phyloP scores from a whole-genome alignment of 2,797 vertebrate genomes.

The Acanthurus tractus region DNA sequence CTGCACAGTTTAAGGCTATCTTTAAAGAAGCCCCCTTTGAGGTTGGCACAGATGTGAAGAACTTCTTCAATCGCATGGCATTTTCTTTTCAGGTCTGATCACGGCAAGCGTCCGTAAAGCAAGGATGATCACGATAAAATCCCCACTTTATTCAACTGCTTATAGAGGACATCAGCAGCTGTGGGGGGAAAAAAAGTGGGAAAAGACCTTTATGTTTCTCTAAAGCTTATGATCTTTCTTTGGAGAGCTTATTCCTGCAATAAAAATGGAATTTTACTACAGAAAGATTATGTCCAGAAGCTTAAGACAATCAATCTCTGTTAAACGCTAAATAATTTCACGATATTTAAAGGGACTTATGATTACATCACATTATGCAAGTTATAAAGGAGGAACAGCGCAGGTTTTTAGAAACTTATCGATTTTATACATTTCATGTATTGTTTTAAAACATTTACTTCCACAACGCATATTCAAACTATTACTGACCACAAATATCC shows the following conservation, averaged over 20 bases:
- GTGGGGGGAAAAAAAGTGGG: slow-evolving; percentile 15
- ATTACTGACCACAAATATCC: neutral
- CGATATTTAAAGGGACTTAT: slow-evolving; percentile 24
- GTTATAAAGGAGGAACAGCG: slow-evolving; percentile 2
- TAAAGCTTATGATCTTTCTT: slow-evolving; percentile 59
- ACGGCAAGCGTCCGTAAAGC: slow-evolving; percentile 36
- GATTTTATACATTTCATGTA: slow-evolving; percentile 31
- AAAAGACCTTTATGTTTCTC: slow-evolving; percentile 58
- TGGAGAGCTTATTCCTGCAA: slow-evolving; percentile 59
- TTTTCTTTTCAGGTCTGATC: slow-evolving; percentile 63
- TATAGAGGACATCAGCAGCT: slow-evolving; percentile 33
- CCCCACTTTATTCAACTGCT: slow-evolving; percentile 36
- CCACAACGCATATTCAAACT: slow-evolving; percentile 28
- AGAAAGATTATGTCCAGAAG: slow-evolving; percentile 60
- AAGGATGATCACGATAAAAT: slow-evolving; percentile 54
- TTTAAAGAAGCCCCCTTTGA: slow-evolving; percentile 66
- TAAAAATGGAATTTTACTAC: slow-evolving; percentile 61
- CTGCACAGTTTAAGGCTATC: slow-evolving; percentile 68
- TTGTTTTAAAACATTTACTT: slow-evolving; percentile 26
- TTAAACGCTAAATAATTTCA: slow-evolving; percentile 54
- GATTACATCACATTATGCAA: slow-evolving; percentile 27
- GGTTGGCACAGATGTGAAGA: slow-evolving; percentile 62
- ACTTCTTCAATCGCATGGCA: slow-evolving; percentile 67
- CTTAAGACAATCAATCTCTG: slow-evolving; percentile 59
- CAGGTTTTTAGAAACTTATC: slow-evolving; percentile 20